A percentile compares a stretch with the other conserved stretches of the same genome.
phyloP scores from a whole-genome alignment of 2,888 invertebrate genomes.

The Spisula subtruncata region DNA sequence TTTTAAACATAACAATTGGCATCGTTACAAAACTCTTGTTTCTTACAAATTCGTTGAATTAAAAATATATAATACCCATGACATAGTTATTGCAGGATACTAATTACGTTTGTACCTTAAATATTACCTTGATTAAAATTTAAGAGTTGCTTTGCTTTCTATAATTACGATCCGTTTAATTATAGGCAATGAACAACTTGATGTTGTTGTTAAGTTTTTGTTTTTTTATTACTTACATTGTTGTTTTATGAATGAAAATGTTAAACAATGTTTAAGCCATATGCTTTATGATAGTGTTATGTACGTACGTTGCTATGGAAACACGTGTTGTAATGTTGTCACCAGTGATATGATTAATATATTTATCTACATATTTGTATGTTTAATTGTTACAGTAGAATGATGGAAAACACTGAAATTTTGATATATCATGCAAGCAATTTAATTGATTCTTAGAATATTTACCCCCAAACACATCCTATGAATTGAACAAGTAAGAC shows the following conservation, averaged over 20 bases:
- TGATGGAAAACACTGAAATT: background rate
- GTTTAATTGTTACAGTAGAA: constrained; percentile 11
- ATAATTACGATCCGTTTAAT: too few species aligned
- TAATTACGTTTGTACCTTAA: too few species aligned
- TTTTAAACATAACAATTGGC: too few species aligned
- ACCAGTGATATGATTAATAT: constrained; percentile 13
- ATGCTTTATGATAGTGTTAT: background rate
- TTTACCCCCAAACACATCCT: too few species aligned
- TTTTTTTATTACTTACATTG: background rate
- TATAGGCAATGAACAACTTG: background rate
- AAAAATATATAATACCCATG: too few species aligned
- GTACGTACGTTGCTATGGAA: background rate
- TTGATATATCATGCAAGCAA: too few species aligned
- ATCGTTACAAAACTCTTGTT: too few species aligned
- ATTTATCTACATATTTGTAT: constrained; percentile 11
- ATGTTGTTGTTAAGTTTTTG: constrained; percentile 5
- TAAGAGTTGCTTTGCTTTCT: background rate
- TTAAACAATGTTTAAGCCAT: background rate
- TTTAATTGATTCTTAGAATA: too few species aligned
- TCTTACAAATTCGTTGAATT: too few species aligned
- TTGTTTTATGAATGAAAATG: background rate
- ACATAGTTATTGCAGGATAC: too few species aligned
- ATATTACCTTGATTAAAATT: too few species aligned
- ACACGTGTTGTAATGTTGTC: background rate
- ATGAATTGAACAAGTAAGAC: too few species aligned